These are phyloP conservation scores for Dendronephthya gigantea DNA, from an alignment of 64 coral and sea anemone genomes.

Conservation along the genomic window DNA sequence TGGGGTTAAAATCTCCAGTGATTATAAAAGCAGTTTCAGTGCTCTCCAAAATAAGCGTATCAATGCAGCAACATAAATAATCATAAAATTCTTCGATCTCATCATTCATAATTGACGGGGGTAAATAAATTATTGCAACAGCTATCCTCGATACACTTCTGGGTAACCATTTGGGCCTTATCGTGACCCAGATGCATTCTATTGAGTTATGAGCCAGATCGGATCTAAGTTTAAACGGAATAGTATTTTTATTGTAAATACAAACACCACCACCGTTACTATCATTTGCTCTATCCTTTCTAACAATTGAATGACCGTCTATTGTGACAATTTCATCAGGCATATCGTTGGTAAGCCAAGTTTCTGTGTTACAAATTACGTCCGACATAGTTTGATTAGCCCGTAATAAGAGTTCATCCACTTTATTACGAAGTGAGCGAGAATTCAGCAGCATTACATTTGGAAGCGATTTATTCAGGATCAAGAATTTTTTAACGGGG, in stretches of 20 bases:
- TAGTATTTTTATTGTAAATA: not conserved
- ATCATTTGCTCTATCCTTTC: constrained; percentile 12
- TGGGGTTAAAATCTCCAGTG: not conserved
- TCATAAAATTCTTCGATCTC: not conserved
- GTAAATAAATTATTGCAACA: not conserved
- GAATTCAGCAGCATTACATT: not conserved
- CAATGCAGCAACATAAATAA: not conserved
- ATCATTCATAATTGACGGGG: not conserved
- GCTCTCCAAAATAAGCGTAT: not conserved
- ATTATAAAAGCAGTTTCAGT: not conserved
- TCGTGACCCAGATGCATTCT: not conserved
- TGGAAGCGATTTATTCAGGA: not conserved
- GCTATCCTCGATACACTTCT: not conserved
- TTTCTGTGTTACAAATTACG: not conserved
- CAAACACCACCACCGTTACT: not conserved
- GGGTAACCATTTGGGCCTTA: not conserved
- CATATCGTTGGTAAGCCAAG: not conserved
- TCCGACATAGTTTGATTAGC: not conserved
- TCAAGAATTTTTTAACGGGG: not conserved
- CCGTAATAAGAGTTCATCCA: not conserved
- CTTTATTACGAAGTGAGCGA: not conserved
- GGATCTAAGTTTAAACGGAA: too few species aligned
- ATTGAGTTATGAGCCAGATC: not conserved
- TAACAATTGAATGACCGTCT: constrained; percentile 4
- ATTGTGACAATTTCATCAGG: not conserved